Evolutionary conservation across 2,888 invertebrate genomes (phyloP), one percentile per base, ranked within the genome.

Genomic region (Tenodera sinensis): DNA sequence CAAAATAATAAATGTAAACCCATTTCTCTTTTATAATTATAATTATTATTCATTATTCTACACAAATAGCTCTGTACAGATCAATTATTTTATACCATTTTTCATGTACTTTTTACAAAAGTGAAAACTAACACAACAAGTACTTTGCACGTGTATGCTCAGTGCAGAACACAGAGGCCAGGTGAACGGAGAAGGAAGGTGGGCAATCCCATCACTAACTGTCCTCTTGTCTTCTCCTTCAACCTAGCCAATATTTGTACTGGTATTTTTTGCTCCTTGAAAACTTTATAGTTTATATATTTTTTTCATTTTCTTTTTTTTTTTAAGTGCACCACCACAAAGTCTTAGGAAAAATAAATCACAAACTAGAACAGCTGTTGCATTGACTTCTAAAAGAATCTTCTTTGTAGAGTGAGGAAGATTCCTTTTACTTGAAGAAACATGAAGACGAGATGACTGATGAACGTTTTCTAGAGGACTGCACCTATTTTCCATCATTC

Each of bases 21-120:
- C 84, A 86, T 85, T 83, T 83, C 88, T 86, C 54, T 87, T 83
- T 89, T 47, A 87, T 90, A 84, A 89, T 89, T 90, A 90, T 88
- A 90, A 89, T 83, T 93, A 93, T 94, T 94, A 94, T 94, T 94
- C 94, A 94, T 94, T 94, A 94, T 94, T 94, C 94, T 94, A 94
- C 94, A 94, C 94, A 94, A 94, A 94, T 94, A 94, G 94, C 94
- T 94, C 94, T 95, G 94, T 94, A 94, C 94, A 94, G 94, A 94
- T 94, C 94, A 90, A n/a, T 89, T 89, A 89, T 90, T 90, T 90
- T 91, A 90, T 90, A 90, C 90, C 91, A 90, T 91, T 90, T 91
- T 91, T 90, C 89, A 91, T 90, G 90, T 91, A 90, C 91, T 91
- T 91, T 91, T 91, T 91, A 91, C 91, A 91, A 91, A 91, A 91